These are phyloP conservation scores for Ochotona princeps DNA, from an alignment of 2,113 vertebrate species.

Conservation along the genomic window DNA sequence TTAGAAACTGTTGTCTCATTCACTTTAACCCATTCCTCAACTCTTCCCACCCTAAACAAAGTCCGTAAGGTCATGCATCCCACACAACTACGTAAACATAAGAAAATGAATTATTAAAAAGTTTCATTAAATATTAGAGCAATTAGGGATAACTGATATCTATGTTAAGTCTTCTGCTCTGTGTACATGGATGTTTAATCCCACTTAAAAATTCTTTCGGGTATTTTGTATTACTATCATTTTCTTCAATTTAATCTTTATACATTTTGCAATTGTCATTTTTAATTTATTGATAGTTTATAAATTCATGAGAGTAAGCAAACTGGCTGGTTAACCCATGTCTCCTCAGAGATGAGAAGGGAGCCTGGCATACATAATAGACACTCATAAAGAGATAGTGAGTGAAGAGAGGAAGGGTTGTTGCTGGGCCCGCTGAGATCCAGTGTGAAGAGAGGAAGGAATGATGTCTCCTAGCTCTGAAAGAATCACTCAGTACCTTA, in stretches of 20 bases:
- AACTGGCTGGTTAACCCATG: background rate
- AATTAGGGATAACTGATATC: too few species aligned
- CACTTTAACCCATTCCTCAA: too few species aligned
- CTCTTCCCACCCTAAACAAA: too few species aligned
- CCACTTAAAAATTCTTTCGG: background rate
- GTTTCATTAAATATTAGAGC: too few species aligned
- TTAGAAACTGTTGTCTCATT: too few species aligned
- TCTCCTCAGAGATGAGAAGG: constrained; percentile 30
- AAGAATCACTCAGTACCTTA: background rate
- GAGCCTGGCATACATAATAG: background rate
- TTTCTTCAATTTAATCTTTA: constrained; percentile 2
- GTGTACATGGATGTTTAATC: background rate
- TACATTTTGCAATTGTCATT: background rate
- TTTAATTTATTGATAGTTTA: background rate
- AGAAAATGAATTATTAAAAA: too few species aligned
- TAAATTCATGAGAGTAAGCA: background rate
- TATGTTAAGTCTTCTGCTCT: too few species aligned
- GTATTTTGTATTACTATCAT: constrained; percentile 1
- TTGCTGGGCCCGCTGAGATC: too few species aligned
- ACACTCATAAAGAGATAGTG: background rate
- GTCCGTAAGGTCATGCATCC: too few species aligned
- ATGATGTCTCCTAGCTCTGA: too few species aligned
- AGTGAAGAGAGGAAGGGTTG: background rate
- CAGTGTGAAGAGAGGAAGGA: too few species aligned
- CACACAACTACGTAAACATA: too few species aligned